Base-by-base conservation (phyloP, 1,140 invertebrate species). In the Samia ricini region DNA sequence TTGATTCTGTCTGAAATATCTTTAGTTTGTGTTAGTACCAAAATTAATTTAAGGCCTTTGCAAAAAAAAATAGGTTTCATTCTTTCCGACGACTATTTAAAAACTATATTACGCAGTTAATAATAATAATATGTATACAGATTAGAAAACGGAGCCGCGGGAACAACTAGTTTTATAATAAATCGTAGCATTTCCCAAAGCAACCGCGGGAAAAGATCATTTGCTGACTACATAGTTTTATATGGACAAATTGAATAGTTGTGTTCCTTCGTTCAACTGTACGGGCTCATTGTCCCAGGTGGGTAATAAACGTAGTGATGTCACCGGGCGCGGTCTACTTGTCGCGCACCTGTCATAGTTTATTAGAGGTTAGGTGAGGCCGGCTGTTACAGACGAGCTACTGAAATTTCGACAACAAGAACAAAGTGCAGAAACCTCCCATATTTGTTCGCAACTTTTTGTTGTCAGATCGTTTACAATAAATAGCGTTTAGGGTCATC, bases 321-420 rank as follows among this genome's bases (percentile, higher is more conserved):
- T 12, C 33, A 42, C 33, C 33, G 33, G 33, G 33, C 15, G 33
- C 33, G 33, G 33, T 42, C 33, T 42, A 42, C 33, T 42, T 42
- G 33, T 42, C 33, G 33, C 33, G 33, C 33, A 42, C 33, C 33
- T 42, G 33, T 42, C 33, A 42, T 42, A 15, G 7, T 42, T 42
- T 42, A 42, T 42, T 42, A 42, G 33, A 42, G 33, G 33, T 42
- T 42, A 42, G 33, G 33, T 42, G 33, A 42, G 33, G 33, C 33
- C 33, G 33, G 33, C 33, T 12, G 1, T 5, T 42, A 15, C 33
- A 42, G 33, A 42, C 33, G 33, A 15, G 33, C 33, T 42, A 42
- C 33, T 10, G 10, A 42, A 42, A 42, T 42, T 8, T 10, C 33
- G 15, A 15, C 12, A 42, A 29, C 1, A 29, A 29, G 1, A 42